Evolutionary conservation across 2,888 invertebrate species (phyloP), one percentile per base, ranked within the genome.

Genomic region (Omphaloscelis lunosa): DNA sequence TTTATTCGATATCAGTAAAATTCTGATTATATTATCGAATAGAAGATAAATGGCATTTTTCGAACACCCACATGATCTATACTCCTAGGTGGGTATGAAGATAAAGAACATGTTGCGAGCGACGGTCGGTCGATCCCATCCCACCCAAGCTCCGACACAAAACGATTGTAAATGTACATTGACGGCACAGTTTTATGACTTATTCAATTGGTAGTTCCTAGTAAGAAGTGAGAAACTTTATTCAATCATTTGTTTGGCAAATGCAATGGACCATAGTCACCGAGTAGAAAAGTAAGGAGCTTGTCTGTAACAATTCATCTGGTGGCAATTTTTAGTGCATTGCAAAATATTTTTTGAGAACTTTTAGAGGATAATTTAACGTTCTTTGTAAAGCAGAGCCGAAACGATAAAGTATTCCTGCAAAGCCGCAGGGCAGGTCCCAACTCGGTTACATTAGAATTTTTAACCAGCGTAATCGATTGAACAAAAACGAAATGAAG

Each of bases 181-280:
- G 87, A 89, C 77, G 83, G 80, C 86, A 88, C 85, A 86, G 81
- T 91, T 92, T 92, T 91, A 91, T 91, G 85, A 84, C 90, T 87
- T 88, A 90, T 90, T 90, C 88, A 90, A 89, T 86, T 84, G 84
- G 80, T 70, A 79, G 84, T 86, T 86, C 78, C 82, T 75, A 82
- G 86, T 86, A 89, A 75, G 81, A 77, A 81, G 74, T 82, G 82
- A 89, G 84, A 88, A 83, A 70, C 77, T 77, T 67, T 63, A 80
- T 83, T 80, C 80, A 77, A 89, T 79, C 65, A 81, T 77, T 82
- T 72, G 66, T 82, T 83, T 80, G 58, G 66, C 58, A 77, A 70
- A 83, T 67, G 65, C 78, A 86, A 73, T 72, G 74, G 76, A 67
- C 72, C 56, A 72, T 76, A 86, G 85, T 82, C 61, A 76, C 63